Conservation (phyloP, 2,113 vertebrate species). For the Oriolus oriolus region DNA sequence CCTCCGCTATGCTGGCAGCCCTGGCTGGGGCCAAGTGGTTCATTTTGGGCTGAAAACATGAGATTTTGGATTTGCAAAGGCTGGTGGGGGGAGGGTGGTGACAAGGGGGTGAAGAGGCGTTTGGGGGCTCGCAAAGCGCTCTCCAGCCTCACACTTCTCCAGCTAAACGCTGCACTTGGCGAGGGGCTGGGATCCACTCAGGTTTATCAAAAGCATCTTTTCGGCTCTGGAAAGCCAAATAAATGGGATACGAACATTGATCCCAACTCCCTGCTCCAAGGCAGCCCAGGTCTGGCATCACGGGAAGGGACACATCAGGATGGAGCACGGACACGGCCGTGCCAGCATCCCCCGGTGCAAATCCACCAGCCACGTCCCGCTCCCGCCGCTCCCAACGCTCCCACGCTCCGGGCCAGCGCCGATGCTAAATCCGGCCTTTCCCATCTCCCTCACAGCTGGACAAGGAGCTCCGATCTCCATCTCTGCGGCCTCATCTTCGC, state of each 20-base stretch:
- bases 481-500: neutral
- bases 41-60: neutral
- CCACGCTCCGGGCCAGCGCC: neutral
- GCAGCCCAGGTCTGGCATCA: neutral
- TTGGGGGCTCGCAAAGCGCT: neutral
- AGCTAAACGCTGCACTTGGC: accelerated
- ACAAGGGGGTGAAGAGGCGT: neutral
- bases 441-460: neutral
- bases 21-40: accelerated
- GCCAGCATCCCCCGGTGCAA: accelerated
- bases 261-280: accelerated
- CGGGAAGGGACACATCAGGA: neutral
- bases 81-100: accelerated
- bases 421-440: neutral
- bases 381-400: neutral
- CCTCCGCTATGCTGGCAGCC: neutral
- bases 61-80: neutral
- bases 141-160: neutral
- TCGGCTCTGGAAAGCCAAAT: neutral
- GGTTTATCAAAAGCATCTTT: neutral
- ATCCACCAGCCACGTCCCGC: accelerated
- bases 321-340: accelerated
- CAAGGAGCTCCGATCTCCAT: neutral
- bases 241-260: accelerated
- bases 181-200: neutral